These are phyloP conservation scores for Hipparchia semele DNA, from an alignment of 2,888 invertebrate genomes.

Conservation along the genomic window DNA sequence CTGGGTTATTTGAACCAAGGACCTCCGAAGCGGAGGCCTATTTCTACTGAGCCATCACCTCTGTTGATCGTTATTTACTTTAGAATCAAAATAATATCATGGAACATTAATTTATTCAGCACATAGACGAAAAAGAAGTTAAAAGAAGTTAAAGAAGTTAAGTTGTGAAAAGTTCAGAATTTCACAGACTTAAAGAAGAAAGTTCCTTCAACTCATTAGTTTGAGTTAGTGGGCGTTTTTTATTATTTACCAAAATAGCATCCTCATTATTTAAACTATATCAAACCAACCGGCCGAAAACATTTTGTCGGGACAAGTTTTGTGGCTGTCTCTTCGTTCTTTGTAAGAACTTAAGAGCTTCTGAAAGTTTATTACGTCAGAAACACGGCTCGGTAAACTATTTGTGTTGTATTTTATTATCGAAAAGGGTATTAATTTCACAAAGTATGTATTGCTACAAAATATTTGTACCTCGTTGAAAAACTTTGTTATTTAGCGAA, in stretches of 20 bases:
- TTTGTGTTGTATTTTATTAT: slow-evolving; percentile 27
- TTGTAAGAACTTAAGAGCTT: slow-evolving; percentile 40
- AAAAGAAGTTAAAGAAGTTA: too few relatives aligned
- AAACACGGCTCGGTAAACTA: slow-evolving; percentile 30
- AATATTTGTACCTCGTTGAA: background rate
- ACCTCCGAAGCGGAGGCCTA: too few relatives aligned
- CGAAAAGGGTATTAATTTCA: background rate
- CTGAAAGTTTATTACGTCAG: slow-evolving; percentile 39
- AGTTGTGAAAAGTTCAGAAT: background rate
- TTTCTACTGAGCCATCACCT: too few relatives aligned
- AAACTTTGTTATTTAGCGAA: background rate
- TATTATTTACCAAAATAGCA: slow-evolving; percentile 13
- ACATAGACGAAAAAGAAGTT: too few relatives aligned
- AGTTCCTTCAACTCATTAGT: background rate
- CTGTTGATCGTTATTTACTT: too few relatives aligned
- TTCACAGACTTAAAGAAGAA: background rate
- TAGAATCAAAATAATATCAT: too few relatives aligned
- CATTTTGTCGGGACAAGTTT: slow-evolving; percentile 37
- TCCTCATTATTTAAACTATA: slow-evolving; percentile 24
- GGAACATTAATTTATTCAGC: too few relatives aligned
- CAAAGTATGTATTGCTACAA: slow-evolving; percentile 1
- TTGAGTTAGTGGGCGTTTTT: background rate
- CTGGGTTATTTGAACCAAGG: too few relatives aligned
- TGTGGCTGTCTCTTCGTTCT: slow-evolving; percentile 37
- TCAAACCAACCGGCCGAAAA: slow-evolving; percentile 29